Conservation (phyloP, 2,888 invertebrate genomes). For the Macrosiphum euphorbiae region DNA sequence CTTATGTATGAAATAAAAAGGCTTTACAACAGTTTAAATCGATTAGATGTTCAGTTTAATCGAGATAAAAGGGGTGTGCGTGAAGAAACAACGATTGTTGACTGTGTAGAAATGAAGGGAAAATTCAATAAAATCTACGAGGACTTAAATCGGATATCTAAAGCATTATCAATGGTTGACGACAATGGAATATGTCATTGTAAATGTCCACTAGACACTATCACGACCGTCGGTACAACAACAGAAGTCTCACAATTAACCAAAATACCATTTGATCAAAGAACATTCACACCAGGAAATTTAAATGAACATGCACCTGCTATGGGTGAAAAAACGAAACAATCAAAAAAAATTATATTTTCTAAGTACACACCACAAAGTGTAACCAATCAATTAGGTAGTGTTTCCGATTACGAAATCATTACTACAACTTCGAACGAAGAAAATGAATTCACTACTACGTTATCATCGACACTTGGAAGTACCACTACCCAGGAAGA, state of each 20-base stretch:
- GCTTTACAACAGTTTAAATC: not conserved
- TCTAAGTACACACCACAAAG: not conserved
- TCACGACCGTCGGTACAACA: not conserved
- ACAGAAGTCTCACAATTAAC: not conserved
- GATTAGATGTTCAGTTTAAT: not conserved
- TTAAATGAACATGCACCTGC: not conserved
- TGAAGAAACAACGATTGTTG: not conserved
- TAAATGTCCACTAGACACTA: constrained; percentile 3
- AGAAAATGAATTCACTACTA: not conserved
- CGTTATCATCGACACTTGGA: not conserved
- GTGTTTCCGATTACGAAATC: not conserved
- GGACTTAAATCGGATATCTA: constrained; percentile 6
- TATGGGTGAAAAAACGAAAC: constrained; percentile 12
- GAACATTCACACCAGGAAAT: not conserved
- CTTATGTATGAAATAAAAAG: constrained; percentile 24
- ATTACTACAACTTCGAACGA: not conserved
- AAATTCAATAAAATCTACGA: constrained; percentile 38
- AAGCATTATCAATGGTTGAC: not conserved
- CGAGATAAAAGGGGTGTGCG: not conserved
- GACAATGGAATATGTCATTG: constrained; percentile 42
- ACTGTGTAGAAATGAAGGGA: constrained; percentile 35
- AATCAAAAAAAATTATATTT: not conserved
- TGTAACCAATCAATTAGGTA: not conserved
- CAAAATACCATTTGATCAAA: not conserved
- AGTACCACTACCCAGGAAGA: not conserved